phyloP scores from a whole-genome alignment of 2,113 vertebrate species.

The Athene cunicularia region DNA sequence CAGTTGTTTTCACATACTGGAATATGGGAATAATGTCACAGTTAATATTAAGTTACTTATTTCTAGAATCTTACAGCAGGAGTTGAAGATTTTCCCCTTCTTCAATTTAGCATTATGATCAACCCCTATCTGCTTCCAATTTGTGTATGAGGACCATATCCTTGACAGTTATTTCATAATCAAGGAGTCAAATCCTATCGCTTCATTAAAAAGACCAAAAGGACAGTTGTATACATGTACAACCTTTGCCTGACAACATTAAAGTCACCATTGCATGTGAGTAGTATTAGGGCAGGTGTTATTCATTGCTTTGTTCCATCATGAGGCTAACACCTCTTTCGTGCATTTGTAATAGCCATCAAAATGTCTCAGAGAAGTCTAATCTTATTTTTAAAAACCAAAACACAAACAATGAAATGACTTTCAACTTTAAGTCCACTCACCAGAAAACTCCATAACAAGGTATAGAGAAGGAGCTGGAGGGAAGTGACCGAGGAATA shows the following conservation, averaged over 20 bases:
- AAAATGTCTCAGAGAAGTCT: background rate
- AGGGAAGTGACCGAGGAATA: background rate
- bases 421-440: background rate
- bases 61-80: background rate
- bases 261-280: background rate
- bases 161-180: background rate
- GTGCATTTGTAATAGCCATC: background rate
- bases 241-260: background rate
- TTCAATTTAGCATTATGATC: background rate
- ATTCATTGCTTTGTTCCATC: background rate
- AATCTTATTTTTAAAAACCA: background rate
- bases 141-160: background rate
- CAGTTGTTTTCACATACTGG: background rate
- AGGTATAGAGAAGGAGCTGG: background rate
- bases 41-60: background rate
- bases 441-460: background rate
- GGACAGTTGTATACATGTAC: background rate
- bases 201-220: background rate
- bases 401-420: background rate
- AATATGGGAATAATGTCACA: background rate
- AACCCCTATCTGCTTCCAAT: background rate
- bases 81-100: background rate
- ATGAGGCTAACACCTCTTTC: background rate
- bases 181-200: background rate
- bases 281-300: background rate